A percentile compares a stretch with the other conserved stretches of the same genome.
phyloP scores from a whole-genome alignment of 1,140 invertebrate genomes.

The Eriocheir sinensis region DNA sequence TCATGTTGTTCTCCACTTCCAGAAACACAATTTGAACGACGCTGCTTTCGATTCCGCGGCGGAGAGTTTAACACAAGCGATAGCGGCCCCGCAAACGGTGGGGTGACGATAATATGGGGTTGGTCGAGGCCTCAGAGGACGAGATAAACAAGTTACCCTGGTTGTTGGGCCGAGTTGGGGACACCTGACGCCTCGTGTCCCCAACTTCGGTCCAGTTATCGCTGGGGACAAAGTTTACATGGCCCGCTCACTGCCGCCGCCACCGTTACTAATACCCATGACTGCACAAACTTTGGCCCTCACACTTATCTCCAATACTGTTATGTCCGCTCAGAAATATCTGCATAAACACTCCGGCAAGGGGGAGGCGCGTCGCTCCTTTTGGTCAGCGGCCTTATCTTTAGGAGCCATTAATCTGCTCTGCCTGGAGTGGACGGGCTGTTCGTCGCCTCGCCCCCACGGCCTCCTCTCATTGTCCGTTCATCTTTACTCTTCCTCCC shows the following conservation, averaged over 20 bases:
- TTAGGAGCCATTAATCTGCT: background rate
- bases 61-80: background rate
- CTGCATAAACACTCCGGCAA: background rate
- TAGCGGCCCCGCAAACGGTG: conserved; percentile 26
- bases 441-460: background rate
- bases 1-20: background rate
- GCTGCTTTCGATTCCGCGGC: conserved; percentile 30
- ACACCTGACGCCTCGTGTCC: conserved; percentile 47
- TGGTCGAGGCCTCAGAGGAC: conserved; percentile 34
- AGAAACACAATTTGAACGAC: background rate
- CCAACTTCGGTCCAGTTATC: conserved; percentile 53
- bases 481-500: background rate
- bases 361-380: background rate
- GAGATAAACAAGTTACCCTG: conserved; percentile 61
- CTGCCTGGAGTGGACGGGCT: background rate
- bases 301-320: conserved; percentile 20
- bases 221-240: conserved; percentile 24
- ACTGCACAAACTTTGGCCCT: conserved; percentile 25
- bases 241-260: background rate
- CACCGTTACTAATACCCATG: background rate
- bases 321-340: background rate
- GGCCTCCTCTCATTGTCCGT: background rate
- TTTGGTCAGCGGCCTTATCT: background rate
- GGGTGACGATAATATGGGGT: conserved; percentile 38
- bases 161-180: conserved; percentile 46